Percentiles rank a stretch among this genome's conserved stretches.
phyloP scores from a whole-genome alignment of 1,140 invertebrate genomes.

The Teleopsis dalmanni region DNA sequence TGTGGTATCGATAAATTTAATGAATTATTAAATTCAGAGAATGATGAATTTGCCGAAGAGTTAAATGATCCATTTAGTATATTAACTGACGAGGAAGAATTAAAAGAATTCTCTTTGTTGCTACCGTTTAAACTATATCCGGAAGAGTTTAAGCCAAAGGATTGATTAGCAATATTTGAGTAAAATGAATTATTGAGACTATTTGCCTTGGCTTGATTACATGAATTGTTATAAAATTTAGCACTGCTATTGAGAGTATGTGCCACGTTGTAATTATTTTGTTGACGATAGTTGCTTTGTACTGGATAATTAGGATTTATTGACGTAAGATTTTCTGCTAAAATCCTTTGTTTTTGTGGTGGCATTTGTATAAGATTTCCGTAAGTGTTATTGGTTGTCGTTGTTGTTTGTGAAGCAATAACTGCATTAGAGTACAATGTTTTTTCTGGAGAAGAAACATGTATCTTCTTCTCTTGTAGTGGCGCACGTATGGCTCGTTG shows the following conservation, averaged over 20 bases:
- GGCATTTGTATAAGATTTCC: not conserved
- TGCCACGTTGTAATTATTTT: no score
- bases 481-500: slow-evolving; percentile 12
- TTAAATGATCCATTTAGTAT: slow-evolving; percentile 16
- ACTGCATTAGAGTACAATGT: slow-evolving; percentile 17
- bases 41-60: no score
- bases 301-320: no score
- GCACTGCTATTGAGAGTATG: no score
- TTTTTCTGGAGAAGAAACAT: slow-evolving; percentile 22
- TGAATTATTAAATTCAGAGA: slow-evolving; percentile 18
- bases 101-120: slow-evolving; percentile 30
- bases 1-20: slow-evolving; percentile 26
- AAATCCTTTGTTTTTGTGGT: no score
- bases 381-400: not conserved
- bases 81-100: slow-evolving; percentile 17
- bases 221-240: no score
- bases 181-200: slow-evolving; percentile 19
- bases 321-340: no score
- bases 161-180: slow-evolving; percentile 12
- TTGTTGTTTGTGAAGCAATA: not conserved
- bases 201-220: no score
- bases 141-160: slow-evolving; percentile 20
- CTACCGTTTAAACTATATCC: not conserved
- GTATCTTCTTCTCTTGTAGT: slow-evolving; percentile 21
- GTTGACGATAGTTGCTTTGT: no score